phyloP scores from a whole-genome alignment of 2,888 invertebrate species.

The Nymphalis polychloros region DNA sequence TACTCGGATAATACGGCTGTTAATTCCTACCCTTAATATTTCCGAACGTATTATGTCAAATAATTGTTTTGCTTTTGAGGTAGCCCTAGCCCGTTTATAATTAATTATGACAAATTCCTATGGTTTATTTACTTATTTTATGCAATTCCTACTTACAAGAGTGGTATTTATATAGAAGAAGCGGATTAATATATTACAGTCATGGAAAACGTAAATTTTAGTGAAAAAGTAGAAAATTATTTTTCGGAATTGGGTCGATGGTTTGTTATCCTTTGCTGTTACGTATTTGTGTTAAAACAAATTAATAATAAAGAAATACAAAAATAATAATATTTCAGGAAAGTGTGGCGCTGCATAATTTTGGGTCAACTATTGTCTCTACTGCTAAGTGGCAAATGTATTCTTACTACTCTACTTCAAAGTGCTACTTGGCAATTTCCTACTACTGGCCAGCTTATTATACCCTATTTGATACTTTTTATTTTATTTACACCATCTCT shows the following conservation, averaged over 20 bases:
- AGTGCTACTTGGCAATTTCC: conserved; percentile 86
- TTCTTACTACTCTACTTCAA: conserved; percentile 86
- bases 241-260: conserved; percentile 87
- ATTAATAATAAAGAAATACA: background rate
- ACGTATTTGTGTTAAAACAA: conserved; percentile 14
- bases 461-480: conserved; percentile 89
- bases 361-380: conserved; percentile 89
- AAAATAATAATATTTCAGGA: conserved; percentile 72
- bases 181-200: conserved; percentile 18
- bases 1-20: background rate
- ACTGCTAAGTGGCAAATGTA: conserved; percentile 88
- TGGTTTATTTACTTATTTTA: conserved; percentile 28
- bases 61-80: conserved; percentile 31
- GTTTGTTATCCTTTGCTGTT: conserved; percentile 66
- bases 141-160: conserved; percentile 16
- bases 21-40: background rate
- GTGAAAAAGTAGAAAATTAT: conserved; percentile 85
- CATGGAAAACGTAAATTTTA: conserved; percentile 79
- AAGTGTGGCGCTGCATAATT: conserved; percentile 87
- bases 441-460: conserved; percentile 90
- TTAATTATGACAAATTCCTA: conserved; percentile 37
- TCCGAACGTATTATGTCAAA: conserved; percentile 22
- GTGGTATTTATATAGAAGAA: conserved; percentile 20
- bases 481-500: conserved; percentile 89
- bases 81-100: conserved; percentile 32